phyloP scores from a whole-genome alignment of 2,888 invertebrate genomes.

The Agrypnus murinus region DNA sequence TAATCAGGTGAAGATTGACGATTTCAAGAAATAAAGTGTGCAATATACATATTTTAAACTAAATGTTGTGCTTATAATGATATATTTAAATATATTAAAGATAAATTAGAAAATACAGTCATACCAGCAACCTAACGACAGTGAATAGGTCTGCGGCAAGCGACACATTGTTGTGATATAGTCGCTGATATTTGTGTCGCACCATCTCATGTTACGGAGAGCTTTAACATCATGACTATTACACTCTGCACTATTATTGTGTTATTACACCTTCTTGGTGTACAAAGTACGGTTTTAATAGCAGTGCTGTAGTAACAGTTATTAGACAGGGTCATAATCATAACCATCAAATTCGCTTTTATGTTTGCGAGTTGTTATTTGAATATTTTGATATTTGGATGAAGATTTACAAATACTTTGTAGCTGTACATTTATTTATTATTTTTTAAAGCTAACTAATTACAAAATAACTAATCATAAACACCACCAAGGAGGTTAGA shows the following conservation, averaged over 20 bases:
- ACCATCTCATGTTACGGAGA: conserved; percentile 52
- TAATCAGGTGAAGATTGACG: neutral
- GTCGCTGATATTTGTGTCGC: conserved; percentile 59
- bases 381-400: neutral
- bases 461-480: conserved; percentile 8
- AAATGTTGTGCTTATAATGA: conserved; percentile 13
- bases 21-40: conserved; percentile 29
- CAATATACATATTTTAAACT: neutral
- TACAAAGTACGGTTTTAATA: neutral
- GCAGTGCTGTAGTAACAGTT: neutral
- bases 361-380: neutral
- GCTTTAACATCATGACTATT: conserved; percentile 16
- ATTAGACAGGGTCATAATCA: conserved; percentile 8
- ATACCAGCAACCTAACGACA: conserved; percentile 61
- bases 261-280: conserved; percentile 24
- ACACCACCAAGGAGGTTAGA: conserved; percentile 24
- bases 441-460: too few species aligned
- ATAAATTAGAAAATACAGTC: conserved; percentile 37
- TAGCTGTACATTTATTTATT: too few species aligned
- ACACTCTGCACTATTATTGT: conserved; percentile 30
- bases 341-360: neutral
- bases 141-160: conserved; percentile 62
- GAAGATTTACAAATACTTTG: neutral
- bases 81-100: neutral
- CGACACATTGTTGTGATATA: conserved; percentile 61